phyloP scores from a whole-genome alignment of 2,888 invertebrate species.

The Ceramica pisi region DNA sequence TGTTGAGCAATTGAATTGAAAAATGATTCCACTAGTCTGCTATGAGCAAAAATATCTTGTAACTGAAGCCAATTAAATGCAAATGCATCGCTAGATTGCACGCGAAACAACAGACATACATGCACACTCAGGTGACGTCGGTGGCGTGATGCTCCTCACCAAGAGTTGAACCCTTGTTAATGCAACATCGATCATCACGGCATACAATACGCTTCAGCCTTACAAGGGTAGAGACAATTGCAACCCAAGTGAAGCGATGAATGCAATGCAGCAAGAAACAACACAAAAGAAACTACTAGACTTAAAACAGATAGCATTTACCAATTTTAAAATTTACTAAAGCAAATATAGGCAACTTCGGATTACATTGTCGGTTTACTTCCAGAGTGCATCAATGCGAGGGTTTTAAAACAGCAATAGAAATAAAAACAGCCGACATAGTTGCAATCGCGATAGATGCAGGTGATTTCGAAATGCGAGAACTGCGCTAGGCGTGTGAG shows the following conservation, averaged over 20 bases:
- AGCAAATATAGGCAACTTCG: slow-evolving; percentile 7
- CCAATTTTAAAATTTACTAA: slow-evolving; percentile 12
- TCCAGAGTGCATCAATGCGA: neutral
- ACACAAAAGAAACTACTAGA: slow-evolving; percentile 52
- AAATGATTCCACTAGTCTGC: slow-evolving; percentile 57
- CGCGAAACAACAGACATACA: slow-evolving; percentile 63
- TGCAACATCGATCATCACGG: slow-evolving; percentile 2
- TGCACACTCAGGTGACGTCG: slow-evolving; percentile 67
- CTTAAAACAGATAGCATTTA: slow-evolving; percentile 42
- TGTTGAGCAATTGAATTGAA: slow-evolving; percentile 50
- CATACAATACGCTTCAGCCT: slow-evolving; percentile 35
- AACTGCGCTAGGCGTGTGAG: slow-evolving; percentile 70
- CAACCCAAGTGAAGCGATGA: slow-evolving; percentile 42
- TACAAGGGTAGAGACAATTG: neutral
- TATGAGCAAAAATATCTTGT: slow-evolving; percentile 65
- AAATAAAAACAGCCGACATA: slow-evolving; percentile 21
- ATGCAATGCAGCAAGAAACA: slow-evolving; percentile 19
- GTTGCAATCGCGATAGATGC: slow-evolving; percentile 11
- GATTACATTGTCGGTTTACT: slow-evolving; percentile 50
- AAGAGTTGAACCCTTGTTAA: slow-evolving; percentile 7
- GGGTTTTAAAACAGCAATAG: slow-evolving; percentile 44
- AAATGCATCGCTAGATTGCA: slow-evolving; percentile 66
- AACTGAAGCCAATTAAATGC: slow-evolving; percentile 71
- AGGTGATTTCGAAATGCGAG: slow-evolving; percentile 38
- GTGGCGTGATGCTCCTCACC: slow-evolving; percentile 75